Base-by-base conservation (phyloP, 1,140 invertebrate species). In the Brachionus calyciflorus region DNA sequence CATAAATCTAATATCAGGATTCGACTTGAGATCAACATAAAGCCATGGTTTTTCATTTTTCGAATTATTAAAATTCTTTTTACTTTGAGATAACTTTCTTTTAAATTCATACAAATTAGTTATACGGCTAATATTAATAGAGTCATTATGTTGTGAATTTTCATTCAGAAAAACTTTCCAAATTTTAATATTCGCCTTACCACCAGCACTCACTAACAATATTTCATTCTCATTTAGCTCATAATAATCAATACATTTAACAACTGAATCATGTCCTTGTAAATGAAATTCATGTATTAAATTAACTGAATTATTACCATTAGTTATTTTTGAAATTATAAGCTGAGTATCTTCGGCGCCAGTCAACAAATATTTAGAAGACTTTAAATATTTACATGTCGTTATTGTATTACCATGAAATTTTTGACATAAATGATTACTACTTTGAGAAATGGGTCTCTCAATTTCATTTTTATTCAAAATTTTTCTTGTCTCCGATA, bases 141-240 rank as follows among this genome's bases (percentile, higher is more conserved):
- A n/a, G n/a, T n/a, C n/a, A n/a, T 10, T 3, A 12, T 28, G 9
- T 40, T 73, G 10, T 30, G 9, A 21, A 55, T 49, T 51, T 49
- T 73, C 30, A 41, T 40, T 26, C 24, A 40, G 51, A 37, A 73
- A 28, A 9, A 73, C 33, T 41, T 73, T 73, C 69, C 69, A 73
- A 26, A 73, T 51, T 51, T 73, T 73, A 37, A 73, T 73, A 40
- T 73, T 73, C 26, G 69, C 69, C 33, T 73, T 73, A n/a, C 69
- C 69, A 14, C 69, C 69, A 33, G 69, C 69, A 55, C 41, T 73
- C 30, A 73, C 24, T 26, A 73, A 37, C 46, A 73, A 41, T 26
- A 55, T 17, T 53, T 73, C 69, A 26, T 48, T n/a, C 9, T 51
- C 46, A 37, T 49, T 73, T n/a, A 73, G 21, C 12, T 7, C 7